These are phyloP conservation scores for Cecropterus lyciades DNA, from an alignment of 1,140 invertebrate species.

Conservation along the genomic window DNA sequence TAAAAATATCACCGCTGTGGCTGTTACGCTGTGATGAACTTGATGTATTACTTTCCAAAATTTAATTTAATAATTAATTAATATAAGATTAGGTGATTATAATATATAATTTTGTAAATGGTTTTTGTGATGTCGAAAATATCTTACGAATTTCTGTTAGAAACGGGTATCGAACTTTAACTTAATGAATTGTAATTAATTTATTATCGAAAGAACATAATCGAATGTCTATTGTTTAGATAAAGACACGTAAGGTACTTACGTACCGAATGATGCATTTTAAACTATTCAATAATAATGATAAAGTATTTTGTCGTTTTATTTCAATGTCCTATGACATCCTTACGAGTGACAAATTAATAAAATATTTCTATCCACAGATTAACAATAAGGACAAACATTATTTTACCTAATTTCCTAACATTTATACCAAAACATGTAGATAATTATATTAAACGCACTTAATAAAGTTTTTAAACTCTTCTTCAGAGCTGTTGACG, in stretches of 20 bases:
- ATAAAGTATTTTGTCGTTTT: slow-evolving; percentile 53
- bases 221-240: slow-evolving; percentile 70
- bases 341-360: no score
- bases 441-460: no score
- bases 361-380: no score
- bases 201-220: slow-evolving; percentile 53
- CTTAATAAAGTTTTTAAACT: no score
- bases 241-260: slow-evolving; percentile 68
- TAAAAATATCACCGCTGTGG: slow-evolving; percentile 35
- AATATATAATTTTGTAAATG: slow-evolving; percentile 26
- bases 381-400: no score
- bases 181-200: slow-evolving; percentile 46
- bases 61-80: not conserved
- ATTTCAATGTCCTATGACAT: slow-evolving; percentile 43
- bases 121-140: slow-evolving; percentile 37
- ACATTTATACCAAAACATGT: no score
- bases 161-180: slow-evolving; percentile 55
- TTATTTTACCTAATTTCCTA: no score
- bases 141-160: slow-evolving; percentile 47
- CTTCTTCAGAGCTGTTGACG: no score
- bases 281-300: slow-evolving; percentile 74
- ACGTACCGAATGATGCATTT: slow-evolving; percentile 71
- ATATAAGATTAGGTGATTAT: slow-evolving; percentile 18
- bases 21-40: slow-evolving; percentile 30
- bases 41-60: slow-evolving; percentile 28